These are phyloP conservation scores for Macropus fuliginosus DNA, from an alignment of 2,797 vertebrate genomes.

Conservation along the genomic window DNA sequence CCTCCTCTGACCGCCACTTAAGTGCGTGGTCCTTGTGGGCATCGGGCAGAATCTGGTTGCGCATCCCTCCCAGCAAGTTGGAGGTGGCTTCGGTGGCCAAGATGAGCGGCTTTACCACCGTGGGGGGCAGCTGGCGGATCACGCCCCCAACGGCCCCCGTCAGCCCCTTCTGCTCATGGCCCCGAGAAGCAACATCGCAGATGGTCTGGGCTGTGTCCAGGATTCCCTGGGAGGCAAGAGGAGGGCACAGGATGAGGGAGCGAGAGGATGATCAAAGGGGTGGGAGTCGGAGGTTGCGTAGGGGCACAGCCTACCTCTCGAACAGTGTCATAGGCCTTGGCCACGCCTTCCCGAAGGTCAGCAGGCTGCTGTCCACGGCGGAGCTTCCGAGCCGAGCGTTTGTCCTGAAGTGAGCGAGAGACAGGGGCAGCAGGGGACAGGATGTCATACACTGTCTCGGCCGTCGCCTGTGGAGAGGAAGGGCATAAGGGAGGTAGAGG, in stretches of 20 bases:
- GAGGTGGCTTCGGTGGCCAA: conserved; percentile 95
- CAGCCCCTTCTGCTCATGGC: conserved; percentile 95
- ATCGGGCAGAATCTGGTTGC: conserved; percentile 96
- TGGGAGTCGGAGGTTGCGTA: rapidly evolving
- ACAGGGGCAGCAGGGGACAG: conserved; percentile 92
- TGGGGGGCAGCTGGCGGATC: conserved; percentile 95
- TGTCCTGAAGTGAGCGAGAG: conserved; percentile 89
- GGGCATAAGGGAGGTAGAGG: not conserved
- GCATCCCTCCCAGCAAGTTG: conserved; percentile 94
- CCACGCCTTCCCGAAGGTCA: conserved; percentile 94
- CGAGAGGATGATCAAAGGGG: rapidly evolving
- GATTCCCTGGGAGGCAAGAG: conserved; percentile 86
- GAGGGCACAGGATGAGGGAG: not conserved
- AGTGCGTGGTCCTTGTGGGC: conserved; percentile 94
- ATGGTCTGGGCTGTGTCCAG: conserved; percentile 95
- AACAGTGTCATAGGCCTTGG: conserved; percentile 94
- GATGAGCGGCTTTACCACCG: conserved; percentile 94
- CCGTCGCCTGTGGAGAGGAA: conserved; percentile 88
- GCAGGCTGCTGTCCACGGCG: conserved; percentile 91
- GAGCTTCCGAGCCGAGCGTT: conserved; percentile 85
- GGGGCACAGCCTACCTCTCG: conserved; percentile 87
- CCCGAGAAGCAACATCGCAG: conserved; percentile 93
- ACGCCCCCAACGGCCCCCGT: conserved; percentile 94
- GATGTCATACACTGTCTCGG: conserved; percentile 96
- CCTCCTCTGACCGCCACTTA: conserved; percentile 93